Conservation (phyloP, 2,888 invertebrate species). For the Halocaridina rubra region DNA sequence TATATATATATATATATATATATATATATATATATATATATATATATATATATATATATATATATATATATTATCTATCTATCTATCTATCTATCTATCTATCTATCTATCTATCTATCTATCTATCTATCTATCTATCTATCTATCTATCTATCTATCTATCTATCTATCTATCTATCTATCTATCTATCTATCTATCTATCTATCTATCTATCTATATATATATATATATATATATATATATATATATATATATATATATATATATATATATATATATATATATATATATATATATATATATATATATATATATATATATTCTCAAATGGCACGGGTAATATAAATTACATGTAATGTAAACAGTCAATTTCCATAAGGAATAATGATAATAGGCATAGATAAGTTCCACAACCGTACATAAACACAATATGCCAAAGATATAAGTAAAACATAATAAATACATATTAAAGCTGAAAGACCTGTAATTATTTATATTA, state of each 20-base stretch:
- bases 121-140: neutral
- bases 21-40: constrained; percentile 1
- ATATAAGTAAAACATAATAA: too few species aligned
- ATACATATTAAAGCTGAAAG: too few species aligned
- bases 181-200: neutral
- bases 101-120: neutral
- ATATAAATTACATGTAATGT: too few species aligned
- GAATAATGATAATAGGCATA: too few species aligned
- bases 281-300: neutral
- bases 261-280: constrained; percentile 35
- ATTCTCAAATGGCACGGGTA: too few species aligned
- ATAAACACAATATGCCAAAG: too few species aligned
- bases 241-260: constrained; percentile 18
- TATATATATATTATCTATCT: too few species aligned
- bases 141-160: neutral
- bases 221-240: too few species aligned
- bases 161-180: neutral
- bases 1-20: neutral
- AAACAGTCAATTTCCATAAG: too few species aligned
- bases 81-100: neutral
- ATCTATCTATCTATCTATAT: too few species aligned
- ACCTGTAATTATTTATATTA: too few species aligned
- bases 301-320: neutral
- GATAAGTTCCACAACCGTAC: too few species aligned
- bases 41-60: constrained; percentile 1